phyloP scores from a whole-genome alignment of 1,140 invertebrate genomes.

The Triops longicaudatus region DNA sequence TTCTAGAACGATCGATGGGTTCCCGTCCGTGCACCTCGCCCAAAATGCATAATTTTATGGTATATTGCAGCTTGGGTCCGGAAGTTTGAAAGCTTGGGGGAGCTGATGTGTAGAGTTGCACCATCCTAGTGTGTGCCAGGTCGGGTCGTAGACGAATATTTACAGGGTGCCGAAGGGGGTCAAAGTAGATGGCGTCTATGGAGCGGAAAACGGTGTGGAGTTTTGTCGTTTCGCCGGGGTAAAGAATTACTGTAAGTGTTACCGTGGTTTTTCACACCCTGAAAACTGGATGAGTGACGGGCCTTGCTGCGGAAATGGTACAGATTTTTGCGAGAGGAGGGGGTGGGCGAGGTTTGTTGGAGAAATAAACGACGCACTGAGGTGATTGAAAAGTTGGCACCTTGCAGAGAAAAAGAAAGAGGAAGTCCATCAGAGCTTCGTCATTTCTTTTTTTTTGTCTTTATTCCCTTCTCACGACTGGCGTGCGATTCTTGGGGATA shows the following conservation, averaged over 20 bases:
- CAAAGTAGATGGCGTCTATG: neutral
- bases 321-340: neutral
- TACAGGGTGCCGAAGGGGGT: neutral
- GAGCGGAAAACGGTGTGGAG: neutral
- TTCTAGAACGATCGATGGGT: constrained; percentile 6
- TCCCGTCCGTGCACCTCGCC: constrained; percentile 9
- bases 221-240: neutral
- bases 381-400: neutral
- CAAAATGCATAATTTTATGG: constrained; percentile 13
- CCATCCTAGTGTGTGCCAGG: too few relatives aligned
- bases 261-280: neutral
- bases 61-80: neutral
- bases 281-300: neutral
- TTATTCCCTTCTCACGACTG: neutral
- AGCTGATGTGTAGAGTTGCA: neutral
- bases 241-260: neutral
- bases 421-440: neutral
- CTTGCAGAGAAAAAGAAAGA: neutral
- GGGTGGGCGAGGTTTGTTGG: neutral
- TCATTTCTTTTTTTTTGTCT: neutral
- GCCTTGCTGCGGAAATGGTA: constrained; percentile 7
- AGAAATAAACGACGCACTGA: neutral
- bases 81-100: neutral
- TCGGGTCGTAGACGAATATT: neutral
- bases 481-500: neutral